Evolutionary conservation across 1,140 invertebrate genomes (phyloP), one percentile per base, ranked within the genome.

Genomic region (Varroa destructor): DNA sequence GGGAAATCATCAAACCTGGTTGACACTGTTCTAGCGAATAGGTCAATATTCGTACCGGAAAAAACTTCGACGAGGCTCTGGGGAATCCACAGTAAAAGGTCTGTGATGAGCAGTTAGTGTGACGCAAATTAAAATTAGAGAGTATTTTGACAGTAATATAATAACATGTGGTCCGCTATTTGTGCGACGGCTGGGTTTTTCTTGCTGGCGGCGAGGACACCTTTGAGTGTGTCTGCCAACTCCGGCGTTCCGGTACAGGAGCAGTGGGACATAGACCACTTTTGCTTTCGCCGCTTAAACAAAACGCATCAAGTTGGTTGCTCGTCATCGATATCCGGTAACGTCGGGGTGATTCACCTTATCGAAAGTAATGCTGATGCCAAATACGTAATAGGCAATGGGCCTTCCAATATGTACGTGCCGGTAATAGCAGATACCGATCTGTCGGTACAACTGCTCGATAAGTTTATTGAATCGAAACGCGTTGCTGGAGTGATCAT

Each of bases 251-350:
- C 61, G 37, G 61, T 67, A 37, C 46, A 40, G 40, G 36, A 67
- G 37, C n/a, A 12, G 12, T 67, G 14, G 84, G 84, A 76, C 81
- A 86, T 80, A 82, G 82, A 83, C 64, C 82, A 85, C 73, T 86
- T 86, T 70, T 95, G 92, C 82, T 92, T 92, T 78, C 84, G 90
- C 75, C 83, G 89, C 74, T 80, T 95, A 55, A 96, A 95, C 84
- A 89, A 86, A 58, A 94, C 92, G 36, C 90, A 95, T 83, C 89
- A 93, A 79, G 87, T 89, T 77, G 93, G 93, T 72, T 95, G 92
- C 80, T 86, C 88, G 55, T 91, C 61, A 4, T 40, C 40, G 10
- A 43, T 36, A 12, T 12, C 40, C 2, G 93, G 92, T 10, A 89
- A 89, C 75, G 87, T 90, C 37, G 93, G 93, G 46, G 87, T 90